Evolutionary conservation across 2,113 vertebrate genomes (phyloP), one percentile per base, ranked within the genome.

Genomic region (Galbula dea): DNA sequence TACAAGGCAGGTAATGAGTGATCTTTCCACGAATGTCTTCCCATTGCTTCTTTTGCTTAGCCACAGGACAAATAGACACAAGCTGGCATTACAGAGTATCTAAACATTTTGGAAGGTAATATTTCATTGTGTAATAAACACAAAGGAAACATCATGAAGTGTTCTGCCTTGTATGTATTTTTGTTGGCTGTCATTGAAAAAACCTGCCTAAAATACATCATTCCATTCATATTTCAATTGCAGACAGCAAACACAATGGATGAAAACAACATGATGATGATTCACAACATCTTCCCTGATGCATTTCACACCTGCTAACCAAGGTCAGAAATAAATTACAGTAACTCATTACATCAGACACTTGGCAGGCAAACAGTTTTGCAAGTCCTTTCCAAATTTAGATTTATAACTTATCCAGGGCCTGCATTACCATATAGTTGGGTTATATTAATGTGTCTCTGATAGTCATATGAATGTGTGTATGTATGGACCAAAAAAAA

Each of bases 161-260:
- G 2, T 68, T 91, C 79, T 68, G 6, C 14, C 26, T 75, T 85
- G 2, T 65, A 37, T 57, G 8, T 37, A 51, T 77, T 69, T 90
- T 57, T 19, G 68, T 52, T 73, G 11, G 13, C 6, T 51, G 15
- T 52, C 27, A 46, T 71, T 83, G 71, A 63, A 82, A 91, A 85
- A 89, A 34, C 13, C 2, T 32, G 13, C 5, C 75, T 57, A 51
- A 83, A 91, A 69, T 65, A 22, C 21, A 78, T 58, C 0, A 19
- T 83, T 91, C 85, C n/a, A 83, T 93, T 94, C 59, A 86, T 83
- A 88, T 73, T 88, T 86, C 59, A 69, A 17, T 49, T 77, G n/a
- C 45, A 91, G 27, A 83, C 76, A 90, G 41, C 45, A 90, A 95
- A 54, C 46, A 86, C 41, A 86, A 66, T 74, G 43, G 37, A 41